A percentile compares a stretch with the other conserved stretches of the same genome.
Conservation (phyloP, 1,140 invertebrate genomes). For the Panagrolaimus sp. region DNA sequence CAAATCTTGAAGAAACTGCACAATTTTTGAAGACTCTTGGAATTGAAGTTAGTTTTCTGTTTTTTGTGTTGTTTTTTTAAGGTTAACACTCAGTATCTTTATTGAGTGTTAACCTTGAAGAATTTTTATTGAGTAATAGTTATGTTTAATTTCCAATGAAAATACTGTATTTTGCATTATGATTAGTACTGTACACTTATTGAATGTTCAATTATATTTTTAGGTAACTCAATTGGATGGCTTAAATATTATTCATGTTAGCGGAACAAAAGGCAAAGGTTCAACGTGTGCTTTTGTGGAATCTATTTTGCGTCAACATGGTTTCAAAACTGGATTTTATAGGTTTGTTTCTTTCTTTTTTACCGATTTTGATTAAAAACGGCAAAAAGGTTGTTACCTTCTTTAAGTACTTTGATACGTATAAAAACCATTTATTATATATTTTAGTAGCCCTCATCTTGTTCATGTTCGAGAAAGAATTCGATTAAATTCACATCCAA, state of each 20-base stretch:
- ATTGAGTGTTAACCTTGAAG: no score
- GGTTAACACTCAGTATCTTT: no score
- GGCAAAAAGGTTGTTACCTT: no score
- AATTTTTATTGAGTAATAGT: no score
- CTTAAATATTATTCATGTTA: conserved; percentile 81
- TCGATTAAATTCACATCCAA: conserved; percentile 74
- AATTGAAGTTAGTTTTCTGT: conserved; percentile 26
- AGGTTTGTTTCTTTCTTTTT: conserved; percentile 61
- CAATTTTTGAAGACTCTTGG: conserved; percentile 22
- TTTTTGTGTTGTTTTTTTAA: background rate
- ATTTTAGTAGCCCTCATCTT: conserved; percentile 81
- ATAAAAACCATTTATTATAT: conserved; percentile 29
- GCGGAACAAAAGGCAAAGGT: conserved; percentile 87
- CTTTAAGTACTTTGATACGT: no score
- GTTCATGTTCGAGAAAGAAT: conserved; percentile 86
- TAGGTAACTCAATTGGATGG: conserved; percentile 60
- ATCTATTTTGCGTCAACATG: conserved; percentile 76
- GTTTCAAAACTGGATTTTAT: conserved; percentile 85
- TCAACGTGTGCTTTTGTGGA: conserved; percentile 90
- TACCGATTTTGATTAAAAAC: no score
- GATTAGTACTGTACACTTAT: no score
- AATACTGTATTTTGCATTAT: no score
- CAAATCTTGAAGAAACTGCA: conserved; percentile 32
- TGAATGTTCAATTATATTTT: no score
- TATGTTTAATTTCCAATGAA: no score